Evolutionary conservation across 2,797 vertebrate genomes (phyloP).

Genomic region (Steatocranus sp.): DNA sequence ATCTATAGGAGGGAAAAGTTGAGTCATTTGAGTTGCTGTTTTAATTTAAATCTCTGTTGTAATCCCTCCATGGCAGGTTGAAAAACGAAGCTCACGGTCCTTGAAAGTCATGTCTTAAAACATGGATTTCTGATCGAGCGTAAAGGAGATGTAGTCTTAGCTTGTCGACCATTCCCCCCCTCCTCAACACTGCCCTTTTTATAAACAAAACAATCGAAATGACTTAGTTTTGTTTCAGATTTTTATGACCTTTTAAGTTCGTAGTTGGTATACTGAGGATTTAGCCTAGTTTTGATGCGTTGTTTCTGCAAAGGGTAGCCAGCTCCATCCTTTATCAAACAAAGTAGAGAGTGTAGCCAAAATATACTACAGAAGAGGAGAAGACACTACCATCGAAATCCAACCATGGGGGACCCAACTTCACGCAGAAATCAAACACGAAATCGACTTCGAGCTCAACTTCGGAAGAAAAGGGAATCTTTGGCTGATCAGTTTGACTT

Average conservation of each 20-base stretch:
- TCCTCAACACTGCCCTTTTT: constrained; percentile 58
- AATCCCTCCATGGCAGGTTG: constrained; percentile 46
- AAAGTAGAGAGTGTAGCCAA: constrained; percentile 52
- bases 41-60: constrained; percentile 31
- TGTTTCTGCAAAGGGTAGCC: constrained; percentile 77
- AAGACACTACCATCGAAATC: constrained; percentile 71
- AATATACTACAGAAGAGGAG: constrained; percentile 44
- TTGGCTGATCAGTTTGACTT: constrained; percentile 99
- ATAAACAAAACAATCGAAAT: constrained; percentile 65
- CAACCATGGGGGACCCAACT: constrained; percentile 99
- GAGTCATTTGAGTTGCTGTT: constrained; percentile 57
- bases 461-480: constrained; percentile 99
- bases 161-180: constrained; percentile 53
- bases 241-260: constrained; percentile 66
- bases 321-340: constrained; percentile 48
- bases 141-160: constrained; percentile 66
- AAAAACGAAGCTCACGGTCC: constrained; percentile 30
- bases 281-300: constrained; percentile 84
- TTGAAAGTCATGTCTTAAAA: constrained; percentile 65
- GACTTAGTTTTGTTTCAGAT: constrained; percentile 70
- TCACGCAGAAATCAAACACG: constrained; percentile 99
- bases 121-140: constrained; percentile 66
- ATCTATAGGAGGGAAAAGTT: constrained; percentile 20
- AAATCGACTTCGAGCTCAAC: constrained; percentile 99
- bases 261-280: constrained; percentile 73